phyloP scores from a whole-genome alignment of 1,140 invertebrate genomes.

The Aphelinus atriplicis region DNA sequence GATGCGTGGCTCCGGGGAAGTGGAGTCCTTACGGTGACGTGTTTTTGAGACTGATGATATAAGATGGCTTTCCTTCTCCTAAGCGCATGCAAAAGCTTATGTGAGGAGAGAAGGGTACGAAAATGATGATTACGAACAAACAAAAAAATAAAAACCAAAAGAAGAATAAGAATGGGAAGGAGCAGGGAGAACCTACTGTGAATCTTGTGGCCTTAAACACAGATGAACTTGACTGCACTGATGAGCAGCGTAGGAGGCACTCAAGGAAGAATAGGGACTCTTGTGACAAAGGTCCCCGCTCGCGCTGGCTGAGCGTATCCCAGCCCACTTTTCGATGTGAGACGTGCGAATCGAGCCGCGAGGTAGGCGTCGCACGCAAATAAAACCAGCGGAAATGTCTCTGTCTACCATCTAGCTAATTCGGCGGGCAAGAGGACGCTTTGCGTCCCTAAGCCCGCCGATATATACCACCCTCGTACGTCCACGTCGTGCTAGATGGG shows the following conservation, averaged over 20 bases:
- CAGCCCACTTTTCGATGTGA: background rate
- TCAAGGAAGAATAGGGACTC: no score
- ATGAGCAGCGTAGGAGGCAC: no score
- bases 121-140: no score
- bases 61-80: background rate
- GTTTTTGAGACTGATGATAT: no score
- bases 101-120: background rate
- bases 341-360: background rate
- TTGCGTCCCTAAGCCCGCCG: no score
- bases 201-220: background rate
- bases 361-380: slow-evolving; percentile 1
- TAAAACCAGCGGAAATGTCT: background rate
- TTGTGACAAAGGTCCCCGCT: background rate
- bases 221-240: no score
- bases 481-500: no score
- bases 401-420: background rate
- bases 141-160: no score
- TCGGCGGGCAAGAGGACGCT: no score
- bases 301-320: slow-evolving; percentile 22
- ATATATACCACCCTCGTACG: no score
- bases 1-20: no score
- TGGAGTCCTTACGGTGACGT: no score
- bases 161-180: background rate
- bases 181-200: background rate
- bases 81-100: background rate